Evolutionary conservation across 1,140 invertebrate species (phyloP), one percentile per base, ranked within the genome.

Genomic region (Pogonus chalceus): DNA sequence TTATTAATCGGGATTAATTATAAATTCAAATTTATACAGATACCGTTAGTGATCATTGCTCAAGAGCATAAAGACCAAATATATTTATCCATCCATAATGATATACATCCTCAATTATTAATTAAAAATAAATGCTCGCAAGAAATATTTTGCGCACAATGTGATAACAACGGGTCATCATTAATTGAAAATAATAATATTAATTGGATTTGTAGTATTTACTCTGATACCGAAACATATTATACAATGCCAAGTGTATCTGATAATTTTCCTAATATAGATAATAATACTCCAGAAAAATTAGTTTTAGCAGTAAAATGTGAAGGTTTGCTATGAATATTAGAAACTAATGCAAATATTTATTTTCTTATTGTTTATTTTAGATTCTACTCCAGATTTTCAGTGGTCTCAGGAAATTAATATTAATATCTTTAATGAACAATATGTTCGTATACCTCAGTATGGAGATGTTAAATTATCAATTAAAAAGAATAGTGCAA

Each of bases 391-490:
- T 31, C 24, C 51, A 23, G 60, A 62, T 22, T 67, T 73, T 23
- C 58, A 64, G 35, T 78, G 76, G 76, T 77, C 74, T 1, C 64
- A 65, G 35, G 66, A 71, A 0, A 65, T 78, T 23, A 64, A 69
- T 49, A 67, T 74, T 2, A 67, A 69, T 51, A 69, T 71, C 51
- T 69, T 68, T n/a, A 70, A 73, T 53, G 80, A 85, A 53, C 80
- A 83, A 57, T 87, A 85, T 64, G 70, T 88, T 7, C 71, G 78
- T 39, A 69, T 90, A 35, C 83, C 82, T 0, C 71, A 74, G 35
- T 72, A 77, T 58, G 79, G 81, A 2, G 85, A 90, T 65, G 75
- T 90, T 0, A 88, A 86, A 69, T 69, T 91, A 2, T 75, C 77
- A 2, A 77, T 87, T 51, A 68, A 79, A 53, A 72, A 62, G 23